Evolutionary conservation across 2,797 vertebrate genomes (phyloP), one percentile per base, ranked within the genome.

Genomic region (Furcifer pardalis): DNA sequence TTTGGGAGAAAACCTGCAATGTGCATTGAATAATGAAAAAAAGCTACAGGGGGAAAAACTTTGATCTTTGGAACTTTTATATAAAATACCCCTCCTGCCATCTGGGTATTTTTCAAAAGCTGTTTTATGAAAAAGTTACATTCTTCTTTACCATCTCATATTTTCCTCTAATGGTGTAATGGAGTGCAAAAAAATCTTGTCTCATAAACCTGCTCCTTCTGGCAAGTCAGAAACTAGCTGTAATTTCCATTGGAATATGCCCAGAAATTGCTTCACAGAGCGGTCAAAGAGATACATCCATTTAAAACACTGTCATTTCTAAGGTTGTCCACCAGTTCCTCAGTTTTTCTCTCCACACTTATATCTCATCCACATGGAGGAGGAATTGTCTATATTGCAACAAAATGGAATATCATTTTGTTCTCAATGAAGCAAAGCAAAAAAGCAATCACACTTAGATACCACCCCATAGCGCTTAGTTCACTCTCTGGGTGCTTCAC

Each of bases 11-110:
- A 86, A 69, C 65, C 79, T 86, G 40, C 52, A 69, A 76, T 40
- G 72, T 46, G 65, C 65, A 59, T 76, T 71, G 72, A 69, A 81
- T 62, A 69, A 69, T 59, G 25, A 46, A 35, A 76, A 80, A 63
- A 42, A 21, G 10, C 17, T 15, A 56, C 3, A 56, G 52, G 5
- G 52, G 42, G 35, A n/a, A 60, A 72, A 77, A 49, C 84, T 69
- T 81, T 86, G 63, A 86, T 81, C 63, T 76, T 52, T 81, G 63
- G 49, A 60, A 76, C 44, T 59, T 52, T 68, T 76, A 37, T 75
- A 37, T 85, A 59, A 59, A 66, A 76, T 17, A 73, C 60, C 17
- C 49, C 37, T 52, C 23, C 32, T 73, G 42, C 52, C 79, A 76
- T 40, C 27, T 75, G 72, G 72, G 15, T 72, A 60, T 44, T 35